These are phyloP conservation scores for Mesocentrotus franciscanus DNA, from an alignment of 53 echinoderm and acorn worm genomes.

Conservation along the genomic window DNA sequence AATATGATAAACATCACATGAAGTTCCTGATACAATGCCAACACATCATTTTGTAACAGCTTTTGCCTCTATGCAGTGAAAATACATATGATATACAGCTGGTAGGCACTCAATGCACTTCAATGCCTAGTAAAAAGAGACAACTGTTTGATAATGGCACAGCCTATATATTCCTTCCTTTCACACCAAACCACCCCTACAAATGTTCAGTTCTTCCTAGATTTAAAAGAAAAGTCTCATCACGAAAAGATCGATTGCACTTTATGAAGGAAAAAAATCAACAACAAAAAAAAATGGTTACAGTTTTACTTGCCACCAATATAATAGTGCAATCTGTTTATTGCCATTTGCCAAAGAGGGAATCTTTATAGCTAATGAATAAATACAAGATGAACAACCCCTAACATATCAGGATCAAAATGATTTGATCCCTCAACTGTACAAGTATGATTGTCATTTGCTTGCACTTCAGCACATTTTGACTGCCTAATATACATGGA, in stretches of 20 bases:
- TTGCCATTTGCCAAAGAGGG: background rate
- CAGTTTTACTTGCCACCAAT: too few relatives aligned
- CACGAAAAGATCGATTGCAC: background rate
- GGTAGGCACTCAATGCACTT: background rate
- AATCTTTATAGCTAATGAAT: background rate
- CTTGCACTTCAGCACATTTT: too few relatives aligned
- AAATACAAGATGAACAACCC: background rate
- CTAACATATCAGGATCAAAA: background rate
- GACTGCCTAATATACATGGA: too few relatives aligned
- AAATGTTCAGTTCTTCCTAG: background rate
- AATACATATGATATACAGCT: background rate
- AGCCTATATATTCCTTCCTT: background rate
- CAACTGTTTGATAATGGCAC: background rate
- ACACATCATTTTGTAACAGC: too few relatives aligned
- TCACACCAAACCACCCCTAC: background rate
- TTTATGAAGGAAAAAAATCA: too few relatives aligned
- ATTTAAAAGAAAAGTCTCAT: background rate
- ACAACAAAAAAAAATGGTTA: too few relatives aligned
- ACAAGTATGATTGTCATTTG: background rate
- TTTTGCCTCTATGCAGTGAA: background rate
- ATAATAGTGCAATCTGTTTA: background rate
- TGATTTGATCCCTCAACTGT: background rate
- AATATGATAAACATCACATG: too few relatives aligned
- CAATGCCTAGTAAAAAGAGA: too few relatives aligned
- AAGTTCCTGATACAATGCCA: too few relatives aligned